Evolutionary conservation across 2,888 invertebrate species (phyloP).

Genomic region (Meloe dianella): DNA sequence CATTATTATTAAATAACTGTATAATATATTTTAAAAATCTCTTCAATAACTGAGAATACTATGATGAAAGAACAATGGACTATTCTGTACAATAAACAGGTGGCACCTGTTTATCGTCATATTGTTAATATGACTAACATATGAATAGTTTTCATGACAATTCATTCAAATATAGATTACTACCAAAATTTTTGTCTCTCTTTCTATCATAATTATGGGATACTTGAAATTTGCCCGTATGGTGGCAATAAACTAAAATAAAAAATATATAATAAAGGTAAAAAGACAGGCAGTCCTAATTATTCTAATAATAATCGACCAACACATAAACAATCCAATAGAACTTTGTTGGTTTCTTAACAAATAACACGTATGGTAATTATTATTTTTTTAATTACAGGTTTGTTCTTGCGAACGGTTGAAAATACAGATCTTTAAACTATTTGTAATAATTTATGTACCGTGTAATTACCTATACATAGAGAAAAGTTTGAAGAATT

Average conservation of each 20-base stretch:
- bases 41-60: neutral
- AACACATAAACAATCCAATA: slow-evolving; percentile 33
- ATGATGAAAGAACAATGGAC: slow-evolving; percentile 9
- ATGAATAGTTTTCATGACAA: neutral
- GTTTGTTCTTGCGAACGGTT: slow-evolving; percentile 41
- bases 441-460: slow-evolving; percentile 45
- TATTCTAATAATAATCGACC: slow-evolving; percentile 38
- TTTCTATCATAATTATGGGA: neutral
- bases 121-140: slow-evolving; percentile 7
- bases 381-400: slow-evolving; percentile 50
- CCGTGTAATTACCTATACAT: slow-evolving; percentile 42
- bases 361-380: slow-evolving; percentile 43
- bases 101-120: neutral
- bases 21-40: neutral
- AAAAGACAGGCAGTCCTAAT: slow-evolving; percentile 34
- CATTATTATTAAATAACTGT: neutral
- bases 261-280: slow-evolving; percentile 12
- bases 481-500: slow-evolving; percentile 15
- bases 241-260: neutral
- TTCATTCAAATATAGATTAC: slow-evolving; percentile 1
- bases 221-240: neutral
- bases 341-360: slow-evolving; percentile 28
- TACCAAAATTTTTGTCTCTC: neutral
- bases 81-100: neutral
- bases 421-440: slow-evolving; percentile 38